Evolutionary conservation across 2,797 vertebrate species (phyloP).

Genomic region (Sciaenops ocellatus): DNA sequence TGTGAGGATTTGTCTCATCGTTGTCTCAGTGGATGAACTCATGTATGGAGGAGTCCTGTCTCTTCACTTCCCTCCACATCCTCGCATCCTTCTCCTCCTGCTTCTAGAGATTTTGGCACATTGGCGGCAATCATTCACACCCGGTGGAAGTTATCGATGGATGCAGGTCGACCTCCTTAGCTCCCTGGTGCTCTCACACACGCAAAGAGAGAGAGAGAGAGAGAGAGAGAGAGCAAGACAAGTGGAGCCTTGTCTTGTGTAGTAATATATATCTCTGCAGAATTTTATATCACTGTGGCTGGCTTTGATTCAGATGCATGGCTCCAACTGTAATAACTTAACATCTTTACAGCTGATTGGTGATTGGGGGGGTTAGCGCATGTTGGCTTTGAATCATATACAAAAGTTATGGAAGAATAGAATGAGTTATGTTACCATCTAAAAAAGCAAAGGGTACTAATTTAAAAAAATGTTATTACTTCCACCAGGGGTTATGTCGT

Average conservation of each 20-base stretch:
- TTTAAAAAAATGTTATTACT: no score
- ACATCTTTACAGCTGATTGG: not conserved
- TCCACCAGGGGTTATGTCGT: no score
- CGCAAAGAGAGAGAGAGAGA: not conserved
- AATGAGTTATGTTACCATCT: not conserved
- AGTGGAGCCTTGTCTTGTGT: slow-evolving; percentile 15
- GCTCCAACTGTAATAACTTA: not conserved
- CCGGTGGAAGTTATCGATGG: slow-evolving; percentile 39
- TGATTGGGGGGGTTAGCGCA: not conserved
- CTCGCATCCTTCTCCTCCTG: slow-evolving; percentile 13
- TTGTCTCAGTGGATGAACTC: slow-evolving; percentile 19
- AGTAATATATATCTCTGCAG: slow-evolving; percentile 18
- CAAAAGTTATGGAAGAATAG: slow-evolving; percentile 2
- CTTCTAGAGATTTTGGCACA: slow-evolving; percentile 41
- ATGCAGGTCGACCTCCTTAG: slow-evolving; percentile 37
- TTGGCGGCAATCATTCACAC: slow-evolving; percentile 38
- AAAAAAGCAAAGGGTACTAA: no score
- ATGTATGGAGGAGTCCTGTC: not conserved
- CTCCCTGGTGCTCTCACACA: slow-evolving; percentile 5
- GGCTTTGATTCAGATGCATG: slow-evolving; percentile 32
- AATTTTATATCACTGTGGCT: slow-evolving; percentile 32
- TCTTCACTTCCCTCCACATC: slow-evolving; percentile 4
- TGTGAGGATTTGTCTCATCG: slow-evolving; percentile 22
- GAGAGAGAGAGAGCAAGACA: not conserved
- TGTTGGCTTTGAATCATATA: slow-evolving; percentile 16